Evolutionary conservation across 2,113 vertebrate genomes (phyloP).

Genomic region (Pseudopipra pipra): DNA sequence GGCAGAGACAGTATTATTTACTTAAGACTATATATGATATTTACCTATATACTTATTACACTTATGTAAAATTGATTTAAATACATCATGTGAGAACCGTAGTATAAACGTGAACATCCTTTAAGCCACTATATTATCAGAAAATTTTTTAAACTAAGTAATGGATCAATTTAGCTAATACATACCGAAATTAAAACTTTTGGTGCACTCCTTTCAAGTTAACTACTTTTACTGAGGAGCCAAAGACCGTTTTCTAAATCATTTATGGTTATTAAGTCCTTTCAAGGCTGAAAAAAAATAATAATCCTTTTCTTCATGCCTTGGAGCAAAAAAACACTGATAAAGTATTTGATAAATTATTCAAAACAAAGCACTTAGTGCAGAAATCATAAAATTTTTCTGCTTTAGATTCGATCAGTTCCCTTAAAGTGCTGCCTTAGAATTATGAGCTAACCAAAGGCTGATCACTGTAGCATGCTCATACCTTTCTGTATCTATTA

Average conservation of each 20-base stretch:
- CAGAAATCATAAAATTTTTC: neutral
- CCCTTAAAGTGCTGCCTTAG: neutral
- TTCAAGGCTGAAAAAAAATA: neutral
- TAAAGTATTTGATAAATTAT: neutral
- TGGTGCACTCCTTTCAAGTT: neutral
- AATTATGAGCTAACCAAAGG: neutral
- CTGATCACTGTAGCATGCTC: neutral
- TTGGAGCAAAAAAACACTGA: neutral
- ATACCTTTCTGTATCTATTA: neutral
- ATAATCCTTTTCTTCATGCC: neutral
- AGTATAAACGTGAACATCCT: neutral
- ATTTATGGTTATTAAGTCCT: neutral
- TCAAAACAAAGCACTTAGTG: neutral
- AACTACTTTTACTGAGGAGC: neutral
- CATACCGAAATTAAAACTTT: neutral
- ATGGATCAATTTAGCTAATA: neutral
- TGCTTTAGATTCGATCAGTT: neutral
- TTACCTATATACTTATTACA: neutral
- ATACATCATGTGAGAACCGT: neutral
- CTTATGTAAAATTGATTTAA: neutral
- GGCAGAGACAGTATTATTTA: neutral
- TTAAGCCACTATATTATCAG: neutral
- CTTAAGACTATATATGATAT: neutral
- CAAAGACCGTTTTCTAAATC: neutral
- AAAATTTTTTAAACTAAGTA: neutral